Evolutionary conservation across 1,140 invertebrate species (phyloP).

Genomic region (Ridgeia piscesae): DNA sequence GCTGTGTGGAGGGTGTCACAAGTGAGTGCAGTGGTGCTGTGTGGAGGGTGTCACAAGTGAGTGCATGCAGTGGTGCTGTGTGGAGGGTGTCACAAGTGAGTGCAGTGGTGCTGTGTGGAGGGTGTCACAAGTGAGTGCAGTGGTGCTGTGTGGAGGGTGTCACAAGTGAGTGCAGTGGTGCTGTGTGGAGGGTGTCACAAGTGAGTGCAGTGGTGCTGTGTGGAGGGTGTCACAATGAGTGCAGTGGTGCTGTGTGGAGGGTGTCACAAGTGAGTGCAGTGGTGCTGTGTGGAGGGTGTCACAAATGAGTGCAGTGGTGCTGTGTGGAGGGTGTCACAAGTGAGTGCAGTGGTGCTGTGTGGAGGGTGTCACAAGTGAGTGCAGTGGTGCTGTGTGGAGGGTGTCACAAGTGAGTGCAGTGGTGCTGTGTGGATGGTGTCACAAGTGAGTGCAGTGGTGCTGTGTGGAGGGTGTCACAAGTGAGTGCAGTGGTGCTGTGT

Average conservation of each 20-base stretch:
- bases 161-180: slow-evolving; percentile 60
- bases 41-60: slow-evolving; percentile 60
- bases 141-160: neutral
- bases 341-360: slow-evolving; percentile 39
- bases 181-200: slow-evolving; percentile 51
- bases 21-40: slow-evolving; percentile 55
- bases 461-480: slow-evolving; percentile 56
- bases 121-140: slow-evolving; percentile 60
- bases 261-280: slow-evolving; percentile 60
- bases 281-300: neutral
- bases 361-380: slow-evolving; percentile 60
- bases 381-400: neutral
- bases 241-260: neutral
- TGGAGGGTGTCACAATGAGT: slow-evolving; percentile 55
- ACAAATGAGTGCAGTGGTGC: slow-evolving; percentile 60
- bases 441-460: slow-evolving; percentile 60
- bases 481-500: slow-evolving; percentile 39
- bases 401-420: slow-evolving; percentile 60
- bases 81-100: slow-evolving; percentile 60
- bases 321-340: slow-evolving; percentile 56
- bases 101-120: neutral
- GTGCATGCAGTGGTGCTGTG: neutral
- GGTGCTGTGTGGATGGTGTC: neutral
- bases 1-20: slow-evolving; percentile 40
- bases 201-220: slow-evolving; percentile 48